A percentile compares a stretch with the other conserved stretches of the same genome.
phyloP scores from a whole-genome alignment of 2,797 vertebrate species.

The Sternotherus odoratus region DNA sequence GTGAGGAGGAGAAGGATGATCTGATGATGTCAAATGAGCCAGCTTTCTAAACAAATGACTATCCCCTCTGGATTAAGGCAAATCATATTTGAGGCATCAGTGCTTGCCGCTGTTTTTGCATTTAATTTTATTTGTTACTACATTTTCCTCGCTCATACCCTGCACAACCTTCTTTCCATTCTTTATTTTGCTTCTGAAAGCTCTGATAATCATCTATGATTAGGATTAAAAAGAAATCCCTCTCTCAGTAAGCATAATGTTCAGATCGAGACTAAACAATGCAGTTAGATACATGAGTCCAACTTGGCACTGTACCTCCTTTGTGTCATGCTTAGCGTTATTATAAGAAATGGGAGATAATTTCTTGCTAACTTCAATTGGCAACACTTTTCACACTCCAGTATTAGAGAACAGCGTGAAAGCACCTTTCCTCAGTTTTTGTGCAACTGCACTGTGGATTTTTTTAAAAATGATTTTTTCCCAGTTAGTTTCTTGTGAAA shows the following conservation, averaged over 20 bases:
- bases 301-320: neutral
- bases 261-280: neutral
- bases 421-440: neutral
- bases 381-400: neutral
- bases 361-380: neutral
- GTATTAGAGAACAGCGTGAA: neutral
- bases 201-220: neutral
- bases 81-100: neutral
- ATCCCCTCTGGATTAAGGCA: neutral
- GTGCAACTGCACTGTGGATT: neutral
- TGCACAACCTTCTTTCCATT: neutral
- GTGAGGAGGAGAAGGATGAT: neutral
- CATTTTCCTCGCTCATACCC: accelerated
- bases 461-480: neutral
- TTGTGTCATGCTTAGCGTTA: neutral
- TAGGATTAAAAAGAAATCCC: neutral
- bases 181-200: neutral
- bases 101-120: neutral
- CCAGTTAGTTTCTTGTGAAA: neutral
- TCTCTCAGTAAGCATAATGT: neutral
- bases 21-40: accelerated
- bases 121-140: neutral
- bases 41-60: neutral
- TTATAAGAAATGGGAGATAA: neutral
- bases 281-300: neutral